phyloP scores from a whole-genome alignment of 1,140 invertebrate genomes.

The Macrobrachium rosenbergii region DNA sequence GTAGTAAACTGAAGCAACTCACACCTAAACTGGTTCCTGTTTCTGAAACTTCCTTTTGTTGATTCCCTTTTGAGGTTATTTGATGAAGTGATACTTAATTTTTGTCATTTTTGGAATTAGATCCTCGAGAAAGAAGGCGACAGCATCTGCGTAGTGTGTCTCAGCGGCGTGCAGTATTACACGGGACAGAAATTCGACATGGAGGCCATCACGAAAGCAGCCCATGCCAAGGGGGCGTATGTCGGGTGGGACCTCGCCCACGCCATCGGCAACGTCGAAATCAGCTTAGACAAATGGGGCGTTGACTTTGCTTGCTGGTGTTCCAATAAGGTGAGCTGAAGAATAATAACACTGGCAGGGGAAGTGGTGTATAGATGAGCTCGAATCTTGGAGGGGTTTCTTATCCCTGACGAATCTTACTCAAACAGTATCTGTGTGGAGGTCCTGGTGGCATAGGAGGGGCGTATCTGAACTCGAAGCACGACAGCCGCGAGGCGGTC shows the following conservation, averaged over 20 bases:
- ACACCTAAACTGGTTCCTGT: too few relatives aligned
- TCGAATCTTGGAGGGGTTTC: too few relatives aligned
- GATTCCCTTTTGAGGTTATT: neutral
- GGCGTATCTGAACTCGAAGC: slow-evolving; percentile 72
- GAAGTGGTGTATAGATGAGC: neutral
- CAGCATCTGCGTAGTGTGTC: slow-evolving; percentile 74
- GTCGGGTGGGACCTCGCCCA: slow-evolving; percentile 79
- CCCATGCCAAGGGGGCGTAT: slow-evolving; percentile 74
- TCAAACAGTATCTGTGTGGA: slow-evolving; percentile 74
- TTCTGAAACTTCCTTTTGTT: too few relatives aligned
- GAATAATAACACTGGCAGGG: neutral
- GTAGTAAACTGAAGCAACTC: too few relatives aligned
- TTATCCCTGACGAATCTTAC: too few relatives aligned
- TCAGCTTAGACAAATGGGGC: slow-evolving; percentile 76
- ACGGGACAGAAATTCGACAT: slow-evolving; percentile 78
- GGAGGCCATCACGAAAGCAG: slow-evolving; percentile 73
- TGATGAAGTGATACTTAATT: neutral
- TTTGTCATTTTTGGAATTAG: slow-evolving; percentile 2
- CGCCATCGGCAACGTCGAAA: slow-evolving; percentile 76
- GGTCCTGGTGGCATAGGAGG: slow-evolving; percentile 75
- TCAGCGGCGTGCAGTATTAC: slow-evolving; percentile 77
- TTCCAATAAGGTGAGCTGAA: slow-evolving; percentile 75
- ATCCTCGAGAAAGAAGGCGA: slow-evolving; percentile 74
- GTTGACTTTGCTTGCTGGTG: slow-evolving; percentile 81
- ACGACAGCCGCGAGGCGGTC: slow-evolving; percentile 67